Evolutionary conservation across 1,140 invertebrate genomes (phyloP), one percentile per base, ranked within the genome.

Genomic region (Euwallacea fornicatus): DNA sequence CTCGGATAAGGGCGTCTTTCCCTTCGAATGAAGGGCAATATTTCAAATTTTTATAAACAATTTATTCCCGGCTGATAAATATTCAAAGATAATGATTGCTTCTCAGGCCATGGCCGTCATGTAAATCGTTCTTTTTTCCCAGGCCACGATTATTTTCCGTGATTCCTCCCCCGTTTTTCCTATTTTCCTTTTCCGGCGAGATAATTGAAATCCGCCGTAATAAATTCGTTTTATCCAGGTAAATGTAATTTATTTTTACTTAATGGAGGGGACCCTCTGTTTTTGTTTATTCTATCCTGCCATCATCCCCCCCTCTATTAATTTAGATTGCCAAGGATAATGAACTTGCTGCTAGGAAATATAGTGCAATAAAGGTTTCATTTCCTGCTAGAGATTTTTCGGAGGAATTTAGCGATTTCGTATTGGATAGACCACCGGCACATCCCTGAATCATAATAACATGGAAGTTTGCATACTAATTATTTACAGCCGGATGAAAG

Each of bases 241-340:
- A 71, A 71, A 71, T 66, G 69, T 71, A 71, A 71, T 71, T 71
- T 71, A 71, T 71, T 71, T 71, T 71, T 71, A 63, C 60, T 71
- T 71, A 71, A 71, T 71, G 69, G 61, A 63, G 59, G 69, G 43
- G 69, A 71, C 69, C 69, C 69, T 71, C 69, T 71, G 67, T 71
- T 71, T 69, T 71, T 71, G 69, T 71, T 64, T 71, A 71, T 71
- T 65, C 53, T 46, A 53, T 41, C 62, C 7, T 50, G 44, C 6
- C 46, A 54, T 42, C 42, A 13, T 65, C 53, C 44, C 60, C 33
- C 7, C 42, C 41, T 43, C 58, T 71, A 62, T 65, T 63, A 63
- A 71, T 64, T 58, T 65, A 65, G 60, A 70, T 70, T 65, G 16
- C 44, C 59, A 16, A 6, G 55, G 47, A 43, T 58, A 71, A 71